Percentiles rank a stretch among this genome's conserved stretches.
Evolutionary conservation across 1,140 invertebrate species (phyloP).

Genomic region (Drosophila dunni): DNA sequence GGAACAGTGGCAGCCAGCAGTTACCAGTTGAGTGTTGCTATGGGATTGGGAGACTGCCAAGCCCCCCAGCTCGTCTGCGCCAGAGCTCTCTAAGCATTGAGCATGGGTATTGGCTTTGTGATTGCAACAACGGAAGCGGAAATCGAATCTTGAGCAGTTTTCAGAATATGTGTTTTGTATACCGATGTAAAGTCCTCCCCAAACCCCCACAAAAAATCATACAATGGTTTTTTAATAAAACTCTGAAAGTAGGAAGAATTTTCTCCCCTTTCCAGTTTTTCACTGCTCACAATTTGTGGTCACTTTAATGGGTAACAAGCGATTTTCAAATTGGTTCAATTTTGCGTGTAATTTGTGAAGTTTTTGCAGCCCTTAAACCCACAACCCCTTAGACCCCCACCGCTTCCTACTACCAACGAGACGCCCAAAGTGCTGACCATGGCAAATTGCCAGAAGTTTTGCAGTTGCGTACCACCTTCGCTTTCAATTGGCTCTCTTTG

Average conservation of each 20-base stretch:
- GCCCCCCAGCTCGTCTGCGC: constrained; percentile 40
- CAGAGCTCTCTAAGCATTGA: constrained; percentile 7
- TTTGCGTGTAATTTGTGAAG: constrained; percentile 70
- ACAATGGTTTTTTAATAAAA: constrained; percentile 51
- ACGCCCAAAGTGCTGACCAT: constrained; percentile 51
- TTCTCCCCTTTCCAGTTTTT: not conserved
- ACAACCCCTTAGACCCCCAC: no score
- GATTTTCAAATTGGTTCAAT: constrained; percentile 60
- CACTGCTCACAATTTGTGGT: constrained; percentile 58
- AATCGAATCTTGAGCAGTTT: constrained; percentile 80
- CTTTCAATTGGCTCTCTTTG: constrained; percentile 18
- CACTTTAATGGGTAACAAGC: constrained; percentile 76
- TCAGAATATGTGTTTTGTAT: constrained; percentile 55
- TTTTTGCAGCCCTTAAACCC: not conserved
- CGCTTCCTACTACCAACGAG: not conserved
- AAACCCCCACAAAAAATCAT: constrained; percentile 38
- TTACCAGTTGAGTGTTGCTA: constrained; percentile 13
- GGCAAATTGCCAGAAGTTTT: constrained; percentile 52
- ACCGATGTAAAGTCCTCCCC: constrained; percentile 17
- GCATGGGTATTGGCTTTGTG: constrained; percentile 42
- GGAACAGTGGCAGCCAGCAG: constrained; percentile 28
- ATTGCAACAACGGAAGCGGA: constrained; percentile 79
- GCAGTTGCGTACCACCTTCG: not conserved
- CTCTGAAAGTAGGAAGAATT: not conserved
- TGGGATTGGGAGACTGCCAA: constrained; percentile 12